Evolutionary conservation across 2,797 vertebrate species (phyloP), one percentile per base, ranked within the genome.

Genomic region (Huso huso): DNA sequence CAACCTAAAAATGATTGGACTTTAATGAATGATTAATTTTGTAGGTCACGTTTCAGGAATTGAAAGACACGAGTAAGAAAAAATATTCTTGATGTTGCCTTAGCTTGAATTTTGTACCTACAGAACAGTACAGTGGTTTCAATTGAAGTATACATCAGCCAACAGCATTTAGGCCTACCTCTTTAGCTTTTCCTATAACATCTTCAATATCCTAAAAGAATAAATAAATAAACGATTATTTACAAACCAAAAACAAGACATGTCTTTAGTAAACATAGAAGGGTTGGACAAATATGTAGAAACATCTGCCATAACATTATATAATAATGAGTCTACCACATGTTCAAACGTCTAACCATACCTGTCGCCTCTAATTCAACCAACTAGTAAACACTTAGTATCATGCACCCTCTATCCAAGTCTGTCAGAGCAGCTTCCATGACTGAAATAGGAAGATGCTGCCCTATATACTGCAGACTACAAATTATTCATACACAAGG

Each of bases 201-300:
- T 80, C 80, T 18, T 91, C 90, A 66, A 93, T 79, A 75, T 96
- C 94, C 94, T 96, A 75, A 73, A 77, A 75, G 37, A 37, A 37
- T 37, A 3, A 74, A 70, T 13, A 10, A 59, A 72, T 51, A 23
- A 67, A 11, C 4, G 57, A 51, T 49, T 53, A 50, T 51, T 64
- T 23, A 51, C 10, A 6, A n/a, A 49, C 7, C 3, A 59, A 10
- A 6, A 49, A 49, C n/a, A 48, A 53, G 10, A 65, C 48, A 10
- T 10, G n/a, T 50, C 12, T 8, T 15, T 13, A 9, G n/a, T 59
- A n/a, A 13, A 48, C 18, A 49, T 55, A 6, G 53, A n/a, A 66
- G 10, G 23, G 6, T 48, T n/a, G 10, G 10, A 60, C 11, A 7
- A 37, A 37, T 37, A 37, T 37, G n/a, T 48, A 60, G 51, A 67